A percentile compares a stretch with the other conserved stretches of the same genome.
phyloP scores from a whole-genome alignment of 2,888 invertebrate species.

The Sylvicola fuscatus region DNA sequence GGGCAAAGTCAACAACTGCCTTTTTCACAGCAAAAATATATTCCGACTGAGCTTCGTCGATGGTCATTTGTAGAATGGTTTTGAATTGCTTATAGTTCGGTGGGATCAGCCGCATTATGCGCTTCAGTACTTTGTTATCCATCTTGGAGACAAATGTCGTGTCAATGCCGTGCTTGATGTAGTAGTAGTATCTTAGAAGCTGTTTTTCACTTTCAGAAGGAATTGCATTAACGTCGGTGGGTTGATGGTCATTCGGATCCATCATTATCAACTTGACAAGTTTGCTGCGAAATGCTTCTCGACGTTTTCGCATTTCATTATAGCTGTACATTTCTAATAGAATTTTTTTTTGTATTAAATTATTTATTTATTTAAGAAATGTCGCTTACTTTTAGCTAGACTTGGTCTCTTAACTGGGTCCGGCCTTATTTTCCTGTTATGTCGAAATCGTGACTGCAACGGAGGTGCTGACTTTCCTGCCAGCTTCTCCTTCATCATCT shows the following conservation, averaged over 20 bases:
- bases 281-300: conserved; percentile 65
- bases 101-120: conserved; percentile 45
- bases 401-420: no score
- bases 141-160: conserved; percentile 75
- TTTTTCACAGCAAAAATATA: conserved; percentile 79
- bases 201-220: conserved; percentile 45
- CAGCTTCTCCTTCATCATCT: no score
- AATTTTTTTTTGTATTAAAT: no score
- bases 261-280: conserved; percentile 54
- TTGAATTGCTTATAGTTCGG: conserved; percentile 39
- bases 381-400: no score
- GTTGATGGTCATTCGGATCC: conserved; percentile 25
- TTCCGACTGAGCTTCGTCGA: conserved; percentile 65
- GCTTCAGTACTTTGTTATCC: conserved; percentile 46
- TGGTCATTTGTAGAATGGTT: conserved; percentile 33
- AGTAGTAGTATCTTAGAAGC: conserved; percentile 68
- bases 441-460: no score
- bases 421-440: no score
- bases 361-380: no score
- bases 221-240: conserved; percentile 26
- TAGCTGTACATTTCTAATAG: no score
- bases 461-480: no score
- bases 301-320: conserved; percentile 8
- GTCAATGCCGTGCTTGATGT: conserved; percentile 75
- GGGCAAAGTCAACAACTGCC: conserved; percentile 77